Conservation (phyloP, 2,113 vertebrate species). For the Pollachius pollachius region DNA sequence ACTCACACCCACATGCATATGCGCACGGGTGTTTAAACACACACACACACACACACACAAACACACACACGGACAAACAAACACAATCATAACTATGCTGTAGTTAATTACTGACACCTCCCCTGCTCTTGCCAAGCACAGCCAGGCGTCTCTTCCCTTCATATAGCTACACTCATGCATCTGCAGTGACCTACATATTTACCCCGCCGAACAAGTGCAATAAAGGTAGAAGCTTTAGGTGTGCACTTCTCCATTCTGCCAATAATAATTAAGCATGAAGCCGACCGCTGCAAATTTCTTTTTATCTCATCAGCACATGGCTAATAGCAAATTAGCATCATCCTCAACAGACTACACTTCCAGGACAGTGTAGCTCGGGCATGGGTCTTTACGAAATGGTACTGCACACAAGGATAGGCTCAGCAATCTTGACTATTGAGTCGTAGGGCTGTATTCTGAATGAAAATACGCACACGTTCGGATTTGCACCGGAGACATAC, state of each 20-base stretch:
- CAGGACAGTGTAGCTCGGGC: constrained; percentile 24
- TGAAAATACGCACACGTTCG: too few species aligned
- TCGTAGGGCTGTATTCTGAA: too few species aligned
- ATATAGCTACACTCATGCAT: constrained; percentile 22
- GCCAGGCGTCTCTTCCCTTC: constrained; percentile 24
- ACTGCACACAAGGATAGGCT: too few species aligned
- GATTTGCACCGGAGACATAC: too few species aligned
- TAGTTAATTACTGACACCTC: constrained; percentile 21
- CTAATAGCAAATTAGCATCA: constrained; percentile 44
- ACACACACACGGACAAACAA: not conserved
- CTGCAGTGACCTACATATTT: constrained; percentile 53
- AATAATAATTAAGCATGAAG: constrained; percentile 56
- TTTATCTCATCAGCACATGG: constrained; percentile 37
- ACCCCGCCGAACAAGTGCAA: constrained; percentile 45
- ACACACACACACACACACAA: not conserved
- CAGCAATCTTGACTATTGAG: not conserved
- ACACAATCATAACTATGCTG: not conserved
- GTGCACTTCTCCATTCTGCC: constrained; percentile 39
- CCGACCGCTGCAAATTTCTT: constrained; percentile 31
- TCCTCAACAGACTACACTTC: constrained; percentile 20
- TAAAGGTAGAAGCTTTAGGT: constrained; percentile 49
- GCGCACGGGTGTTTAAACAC: not conserved
- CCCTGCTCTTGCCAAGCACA: constrained; percentile 2
- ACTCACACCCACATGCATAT: not conserved
- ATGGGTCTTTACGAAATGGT: too few species aligned